Evolutionary conservation across 1,140 invertebrate species (phyloP).

Genomic region (Littorina saxatilis): DNA sequence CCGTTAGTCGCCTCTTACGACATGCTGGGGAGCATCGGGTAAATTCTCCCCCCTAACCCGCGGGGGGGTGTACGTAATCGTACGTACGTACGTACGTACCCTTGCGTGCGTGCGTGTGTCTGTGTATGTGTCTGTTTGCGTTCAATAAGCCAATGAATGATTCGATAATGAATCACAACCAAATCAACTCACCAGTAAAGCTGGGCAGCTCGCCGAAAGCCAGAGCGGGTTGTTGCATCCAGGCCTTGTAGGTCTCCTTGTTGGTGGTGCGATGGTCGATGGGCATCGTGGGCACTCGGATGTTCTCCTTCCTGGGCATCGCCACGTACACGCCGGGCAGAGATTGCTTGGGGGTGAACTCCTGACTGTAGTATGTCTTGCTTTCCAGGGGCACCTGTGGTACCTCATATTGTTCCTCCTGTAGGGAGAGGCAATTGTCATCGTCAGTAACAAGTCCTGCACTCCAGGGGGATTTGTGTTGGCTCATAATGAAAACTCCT

Average conservation of each 20-base stretch:
- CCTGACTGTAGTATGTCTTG: slow-evolving; percentile 59
- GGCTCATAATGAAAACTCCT: too few relatives aligned
- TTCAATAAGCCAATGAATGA: too few relatives aligned
- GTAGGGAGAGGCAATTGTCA: neutral
- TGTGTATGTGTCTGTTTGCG: too few relatives aligned
- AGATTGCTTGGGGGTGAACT: slow-evolving; percentile 62
- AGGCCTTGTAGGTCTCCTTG: slow-evolving; percentile 68
- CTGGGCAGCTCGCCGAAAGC: slow-evolving; percentile 70
- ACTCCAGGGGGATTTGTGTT: too few relatives aligned
- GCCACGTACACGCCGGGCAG: neutral
- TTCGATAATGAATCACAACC: too few relatives aligned
- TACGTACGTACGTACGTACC: too few relatives aligned
- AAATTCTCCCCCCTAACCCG: too few relatives aligned
- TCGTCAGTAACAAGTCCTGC: too few relatives aligned
- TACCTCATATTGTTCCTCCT: slow-evolving; percentile 63
- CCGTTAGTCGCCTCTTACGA: too few relatives aligned
- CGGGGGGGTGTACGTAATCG: neutral
- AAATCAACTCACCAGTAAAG: slow-evolving; percentile 63
- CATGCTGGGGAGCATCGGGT: too few relatives aligned
- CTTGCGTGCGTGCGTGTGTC: neutral
- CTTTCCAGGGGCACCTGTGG: slow-evolving; percentile 54
- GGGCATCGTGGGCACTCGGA: slow-evolving; percentile 49
- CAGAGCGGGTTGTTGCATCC: slow-evolving; percentile 62
- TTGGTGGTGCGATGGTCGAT: slow-evolving; percentile 70
- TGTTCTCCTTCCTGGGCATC: slow-evolving; percentile 15